Evolutionary conservation across 92 coral and sea anemone genomes (phyloP).

Genomic region (Epizoanthus fatuus): DNA sequence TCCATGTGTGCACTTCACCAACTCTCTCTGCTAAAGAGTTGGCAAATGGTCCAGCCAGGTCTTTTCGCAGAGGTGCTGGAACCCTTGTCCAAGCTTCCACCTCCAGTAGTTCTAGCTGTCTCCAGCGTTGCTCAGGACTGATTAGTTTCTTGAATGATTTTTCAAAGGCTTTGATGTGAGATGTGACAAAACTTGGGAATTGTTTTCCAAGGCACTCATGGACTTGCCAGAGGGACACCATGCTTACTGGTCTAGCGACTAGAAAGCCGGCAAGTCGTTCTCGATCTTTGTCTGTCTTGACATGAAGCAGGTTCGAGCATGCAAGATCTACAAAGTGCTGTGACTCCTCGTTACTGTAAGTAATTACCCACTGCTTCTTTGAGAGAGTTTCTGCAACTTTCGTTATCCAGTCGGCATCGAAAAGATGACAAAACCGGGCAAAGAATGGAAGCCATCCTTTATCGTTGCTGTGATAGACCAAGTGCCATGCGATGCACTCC

Average conservation of each 20-base stretch:
- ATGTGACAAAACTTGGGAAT: background rate
- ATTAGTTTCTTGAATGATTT: constrained; percentile 20
- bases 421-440: constrained; percentile 24
- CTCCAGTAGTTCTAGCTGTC: constrained; percentile 57
- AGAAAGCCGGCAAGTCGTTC: background rate
- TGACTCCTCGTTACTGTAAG: background rate
- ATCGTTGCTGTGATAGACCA: background rate
- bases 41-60: constrained; percentile 59
- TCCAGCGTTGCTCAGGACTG: background rate
- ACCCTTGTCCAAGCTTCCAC: constrained; percentile 55
- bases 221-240: constrained; percentile 12
- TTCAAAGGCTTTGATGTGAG: constrained; percentile 9
- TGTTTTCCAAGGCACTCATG: background rate
- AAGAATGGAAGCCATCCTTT: background rate
- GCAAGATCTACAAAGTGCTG: background rate
- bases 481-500: background rate
- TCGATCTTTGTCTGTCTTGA: background rate
- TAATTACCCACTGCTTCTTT: background rate
- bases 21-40: constrained; percentile 41
- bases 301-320: background rate
- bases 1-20: background rate
- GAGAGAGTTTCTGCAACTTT: background rate
- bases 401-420: background rate
- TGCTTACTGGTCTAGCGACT: background rate
- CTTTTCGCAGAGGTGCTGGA: constrained; percentile 53